Evolutionary conservation across 2,888 invertebrate genomes (phyloP), one percentile per base, ranked within the genome.

Genomic region (Norana najaformis): DNA sequence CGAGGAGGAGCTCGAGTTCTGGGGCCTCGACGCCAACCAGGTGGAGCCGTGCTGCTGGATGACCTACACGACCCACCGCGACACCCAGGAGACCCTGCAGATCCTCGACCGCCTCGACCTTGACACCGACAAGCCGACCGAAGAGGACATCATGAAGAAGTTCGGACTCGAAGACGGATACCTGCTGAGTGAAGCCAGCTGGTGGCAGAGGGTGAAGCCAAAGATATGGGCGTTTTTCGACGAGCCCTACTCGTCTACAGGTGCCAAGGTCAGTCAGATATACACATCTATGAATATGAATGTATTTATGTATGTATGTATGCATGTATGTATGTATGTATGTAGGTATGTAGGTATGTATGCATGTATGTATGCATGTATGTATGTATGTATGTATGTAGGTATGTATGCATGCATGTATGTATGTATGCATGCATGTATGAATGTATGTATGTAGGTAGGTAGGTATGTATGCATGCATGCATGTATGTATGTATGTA

Each of bases 41-140:
- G 99, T 99, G 93, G 99, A 99, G 95, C 99, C 99, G 13, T 99
- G 99, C 95, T 99, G 99, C 95, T 99, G 99, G 99, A 99, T 99
- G 99, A 99, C 99, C 18, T 99, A 99, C 93, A 96, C 96, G 11
- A 98, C 91, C 97, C 95, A 95, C 92, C 97, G 97, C 94, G 99
- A 99, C 96, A 99, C 99, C 91, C 99, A 99, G 96, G 99, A 99
- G 96, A 99, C 99, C 90, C 96, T 99, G 94, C 98, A 98, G 91
- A 99, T 99, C 91, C 96, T 99, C 94, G 99, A 99, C 96, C 96
- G 98, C 92, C 96, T 99, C 94, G 99, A 99, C 96, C 96, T 99
- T 94, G 99, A 99, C 95, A 98, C 98, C 91, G 99, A 95, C 92
- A 98, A 98, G 95, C 98, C 98, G 88, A 98, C 98, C 93, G 99